Base-by-base conservation (phyloP, 2,797 vertebrate genomes). In the Acanthurus tractus region DNA sequence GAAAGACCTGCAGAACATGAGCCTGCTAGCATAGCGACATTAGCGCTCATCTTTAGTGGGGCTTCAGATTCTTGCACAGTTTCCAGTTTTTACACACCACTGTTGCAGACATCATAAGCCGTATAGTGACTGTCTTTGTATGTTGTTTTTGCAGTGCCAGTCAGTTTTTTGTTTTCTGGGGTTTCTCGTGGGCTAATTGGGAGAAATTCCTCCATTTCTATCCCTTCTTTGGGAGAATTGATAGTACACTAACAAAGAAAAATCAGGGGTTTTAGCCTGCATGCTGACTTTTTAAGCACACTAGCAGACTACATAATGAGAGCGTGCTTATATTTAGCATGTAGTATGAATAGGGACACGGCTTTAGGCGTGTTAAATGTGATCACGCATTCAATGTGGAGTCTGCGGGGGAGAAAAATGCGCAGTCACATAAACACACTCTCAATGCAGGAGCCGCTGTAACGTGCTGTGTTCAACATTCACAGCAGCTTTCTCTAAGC, bases 341-440 rank as follows among this genome's bases (percentile, higher is more conserved):
- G 46, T 58, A 42, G n/a, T 48, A 6, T 46, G 42, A 9, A 49
- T 79, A 66, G 2, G n/a, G 46, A 34, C 59, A 52, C n/a, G 15
- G n/a, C 22, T 53, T 61, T 52, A 50, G 55, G 68, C 38, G 55
- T 22, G 48, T 70, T 74, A 65, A 85, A 73, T 72, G 22, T 54
- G 59, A 66, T 59, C 57, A 34, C 29, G 64, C 44, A 49, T 74
- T 57, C 63, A 42, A 45, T 63, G 46, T 48, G 10, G 53, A 87
- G 69, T 78, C 46, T 63, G 81, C 44, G 63, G 40, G 23, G 45
- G 55, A 72, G 34, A 76, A 78, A 86, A 80, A 86, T 68, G 73
- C 68, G 72, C 59, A 48, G 68, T 80, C 82, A 85, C 71, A 78
- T 45, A 68, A 58, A 68, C 70, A 57, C 70, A 75, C 62, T 68